phyloP scores from a whole-genome alignment of 2,797 vertebrate genomes.

The Novumbra hubbsi region DNA sequence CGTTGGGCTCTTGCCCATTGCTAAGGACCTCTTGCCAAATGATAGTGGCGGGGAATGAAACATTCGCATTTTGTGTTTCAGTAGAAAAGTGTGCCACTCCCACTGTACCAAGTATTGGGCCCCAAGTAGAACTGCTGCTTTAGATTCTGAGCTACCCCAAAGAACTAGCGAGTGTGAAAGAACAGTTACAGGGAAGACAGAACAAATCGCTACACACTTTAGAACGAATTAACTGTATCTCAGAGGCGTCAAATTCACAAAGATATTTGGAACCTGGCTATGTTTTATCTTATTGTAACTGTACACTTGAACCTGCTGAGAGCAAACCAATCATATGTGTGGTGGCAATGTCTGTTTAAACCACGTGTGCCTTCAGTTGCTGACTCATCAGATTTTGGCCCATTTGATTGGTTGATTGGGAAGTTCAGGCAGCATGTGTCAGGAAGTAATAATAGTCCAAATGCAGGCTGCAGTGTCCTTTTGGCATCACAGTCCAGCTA shows the following conservation, averaged over 20 bases:
- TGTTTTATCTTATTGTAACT: not conserved
- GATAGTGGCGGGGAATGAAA: conserved; percentile 17
- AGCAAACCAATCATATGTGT: not conserved
- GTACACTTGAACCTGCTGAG: conserved; percentile 1
- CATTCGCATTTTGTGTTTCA: conserved; percentile 28
- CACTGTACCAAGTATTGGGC: not conserved
- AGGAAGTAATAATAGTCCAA: conserved; percentile 63
- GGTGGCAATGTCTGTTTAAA: conserved; percentile 8
- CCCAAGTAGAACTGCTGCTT: not conserved
- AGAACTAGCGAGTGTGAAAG: not conserved
- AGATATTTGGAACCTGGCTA: not conserved
- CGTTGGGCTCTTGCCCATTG: conserved; percentile 44
- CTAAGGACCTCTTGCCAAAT: conserved; percentile 44
- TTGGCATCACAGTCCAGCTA: conserved; percentile 55
- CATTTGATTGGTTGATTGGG: conserved; percentile 27
- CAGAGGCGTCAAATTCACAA: not conserved
- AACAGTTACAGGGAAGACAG: not conserved
- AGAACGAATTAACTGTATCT: not conserved
- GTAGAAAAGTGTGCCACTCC: conserved; percentile 1
- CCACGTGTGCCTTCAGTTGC: conserved; percentile 49
- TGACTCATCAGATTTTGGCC: conserved; percentile 67
- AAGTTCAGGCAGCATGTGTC: conserved; percentile 55
- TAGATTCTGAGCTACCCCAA: not conserved
- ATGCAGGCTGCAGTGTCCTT: conserved; percentile 33
- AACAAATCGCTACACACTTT: not conserved